Conservation (phyloP, 2,113 vertebrate species). For the Nematolebias whitei region DNA sequence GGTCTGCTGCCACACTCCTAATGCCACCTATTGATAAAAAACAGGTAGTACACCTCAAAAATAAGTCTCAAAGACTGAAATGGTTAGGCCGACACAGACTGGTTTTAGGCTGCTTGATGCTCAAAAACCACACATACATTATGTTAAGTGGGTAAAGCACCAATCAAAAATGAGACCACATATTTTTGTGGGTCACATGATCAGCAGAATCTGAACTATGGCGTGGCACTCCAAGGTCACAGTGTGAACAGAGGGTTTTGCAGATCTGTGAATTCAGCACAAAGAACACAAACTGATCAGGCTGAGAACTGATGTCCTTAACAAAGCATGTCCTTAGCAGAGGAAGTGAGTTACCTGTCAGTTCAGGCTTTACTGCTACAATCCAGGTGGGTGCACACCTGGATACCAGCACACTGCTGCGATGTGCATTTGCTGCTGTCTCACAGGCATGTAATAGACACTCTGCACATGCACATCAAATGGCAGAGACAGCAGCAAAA, state of each 20-base stretch:
- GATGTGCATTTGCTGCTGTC: neutral
- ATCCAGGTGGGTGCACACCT: constrained; percentile 61
- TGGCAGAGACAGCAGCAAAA: neutral
- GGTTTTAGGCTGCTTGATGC: too few relatives aligned
- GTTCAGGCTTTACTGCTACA: constrained; percentile 22
- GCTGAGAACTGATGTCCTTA: constrained; percentile 17
- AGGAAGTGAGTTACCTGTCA: constrained; percentile 33
- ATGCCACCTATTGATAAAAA: too few relatives aligned
- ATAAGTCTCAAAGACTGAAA: too few relatives aligned
- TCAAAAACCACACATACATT: too few relatives aligned
- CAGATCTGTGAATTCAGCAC: constrained; percentile 8
- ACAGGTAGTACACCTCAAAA: too few relatives aligned
- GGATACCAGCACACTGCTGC: constrained; percentile 30
- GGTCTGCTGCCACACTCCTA: too few relatives aligned
- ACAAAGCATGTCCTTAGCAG: constrained; percentile 1
- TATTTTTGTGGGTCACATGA: constrained; percentile 21
- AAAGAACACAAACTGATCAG: constrained; percentile 20
- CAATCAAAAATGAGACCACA: neutral
- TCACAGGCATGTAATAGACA: constrained; percentile 6
- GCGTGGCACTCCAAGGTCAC: constrained; percentile 33
- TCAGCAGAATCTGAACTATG: constrained; percentile 46
- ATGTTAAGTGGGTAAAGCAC: neutral
- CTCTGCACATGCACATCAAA: neutral
- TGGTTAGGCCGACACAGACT: too few relatives aligned
- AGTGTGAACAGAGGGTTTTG: constrained; percentile 55